phyloP scores from a whole-genome alignment of 53 echinoderm and acorn worm species.

The Temnopleurus reevesii region DNA sequence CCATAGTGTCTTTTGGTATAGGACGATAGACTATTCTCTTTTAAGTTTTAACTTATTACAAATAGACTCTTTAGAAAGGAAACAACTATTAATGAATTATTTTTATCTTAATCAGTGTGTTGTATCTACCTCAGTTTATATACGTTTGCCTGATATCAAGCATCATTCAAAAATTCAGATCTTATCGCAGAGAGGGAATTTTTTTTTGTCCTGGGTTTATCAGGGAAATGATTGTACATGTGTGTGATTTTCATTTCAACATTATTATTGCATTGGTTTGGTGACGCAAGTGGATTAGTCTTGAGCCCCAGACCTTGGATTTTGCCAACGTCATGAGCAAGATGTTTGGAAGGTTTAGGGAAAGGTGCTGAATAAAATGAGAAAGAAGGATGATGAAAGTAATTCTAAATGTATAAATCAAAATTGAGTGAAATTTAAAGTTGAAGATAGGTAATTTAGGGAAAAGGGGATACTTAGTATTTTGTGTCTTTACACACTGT shows the following conservation, averaged over 20 bases:
- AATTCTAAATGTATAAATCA: no score
- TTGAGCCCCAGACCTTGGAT: not conserved
- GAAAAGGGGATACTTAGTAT: no score
- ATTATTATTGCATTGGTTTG: not conserved
- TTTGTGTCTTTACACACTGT: no score
- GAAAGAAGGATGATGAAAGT: no score
- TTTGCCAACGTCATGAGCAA: not conserved
- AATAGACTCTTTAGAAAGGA: no score
- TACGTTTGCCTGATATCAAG: not conserved
- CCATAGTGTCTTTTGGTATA: no score
- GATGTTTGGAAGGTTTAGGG: no score
- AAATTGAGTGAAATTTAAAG: no score
- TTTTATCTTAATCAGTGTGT: not conserved
- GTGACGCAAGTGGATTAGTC: constrained; percentile 29
- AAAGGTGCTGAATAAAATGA: no score
- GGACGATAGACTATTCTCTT: no score
- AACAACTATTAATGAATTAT: constrained; percentile 7
- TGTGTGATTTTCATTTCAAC: constrained; percentile 24
- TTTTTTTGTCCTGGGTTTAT: not conserved
- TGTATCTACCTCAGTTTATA: not conserved
- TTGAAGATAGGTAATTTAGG: no score
- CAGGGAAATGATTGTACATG: not conserved
- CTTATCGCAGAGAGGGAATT: not conserved
- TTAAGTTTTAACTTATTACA: no score
- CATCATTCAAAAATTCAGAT: constrained; percentile 22